These are phyloP conservation scores for Colletes latitarsis DNA, from an alignment of 1,140 invertebrate species.

Conservation along the genomic window DNA sequence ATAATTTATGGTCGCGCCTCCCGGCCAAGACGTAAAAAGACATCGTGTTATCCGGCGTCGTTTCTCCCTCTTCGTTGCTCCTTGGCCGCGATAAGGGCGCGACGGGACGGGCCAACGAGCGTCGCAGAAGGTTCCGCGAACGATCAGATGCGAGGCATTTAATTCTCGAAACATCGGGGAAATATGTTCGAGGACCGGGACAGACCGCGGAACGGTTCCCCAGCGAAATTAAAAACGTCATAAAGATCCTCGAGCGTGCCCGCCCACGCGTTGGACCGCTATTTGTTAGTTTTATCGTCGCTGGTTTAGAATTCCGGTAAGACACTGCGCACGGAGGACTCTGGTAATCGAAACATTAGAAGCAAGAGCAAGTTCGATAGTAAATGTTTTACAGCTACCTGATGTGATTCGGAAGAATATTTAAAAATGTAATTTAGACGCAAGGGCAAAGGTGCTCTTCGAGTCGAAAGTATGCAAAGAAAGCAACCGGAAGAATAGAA, in stretches of 20 bases:
- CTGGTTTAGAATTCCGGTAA: neutral
- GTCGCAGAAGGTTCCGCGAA: neutral
- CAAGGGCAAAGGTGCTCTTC: too few relatives aligned
- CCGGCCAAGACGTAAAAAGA: constrained; percentile 61
- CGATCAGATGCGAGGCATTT: neutral
- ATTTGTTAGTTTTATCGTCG: constrained; percentile 31
- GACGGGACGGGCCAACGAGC: neutral
- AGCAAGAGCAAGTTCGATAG: too few relatives aligned
- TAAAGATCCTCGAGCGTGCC: constrained; percentile 6
- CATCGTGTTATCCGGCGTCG: constrained; percentile 52
- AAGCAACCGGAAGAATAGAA: too few relatives aligned
- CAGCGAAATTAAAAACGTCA: constrained; percentile 29
- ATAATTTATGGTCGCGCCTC: constrained; percentile 61
- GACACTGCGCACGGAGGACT: too few relatives aligned
- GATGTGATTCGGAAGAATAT: too few relatives aligned
- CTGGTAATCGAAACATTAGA: too few relatives aligned
- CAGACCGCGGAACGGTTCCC: neutral
- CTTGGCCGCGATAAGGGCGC: constrained; percentile 2
- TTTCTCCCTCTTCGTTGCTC: neutral
- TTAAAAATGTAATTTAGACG: too few relatives aligned
- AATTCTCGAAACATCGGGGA: neutral
- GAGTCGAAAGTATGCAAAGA: too few relatives aligned
- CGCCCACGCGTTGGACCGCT: neutral
- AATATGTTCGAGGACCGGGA: neutral
- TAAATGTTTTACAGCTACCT: too few relatives aligned